These are phyloP conservation scores for Drosophila demipolita DNA, from an alignment of 2,888 invertebrate species.

Conservation along the genomic window DNA sequence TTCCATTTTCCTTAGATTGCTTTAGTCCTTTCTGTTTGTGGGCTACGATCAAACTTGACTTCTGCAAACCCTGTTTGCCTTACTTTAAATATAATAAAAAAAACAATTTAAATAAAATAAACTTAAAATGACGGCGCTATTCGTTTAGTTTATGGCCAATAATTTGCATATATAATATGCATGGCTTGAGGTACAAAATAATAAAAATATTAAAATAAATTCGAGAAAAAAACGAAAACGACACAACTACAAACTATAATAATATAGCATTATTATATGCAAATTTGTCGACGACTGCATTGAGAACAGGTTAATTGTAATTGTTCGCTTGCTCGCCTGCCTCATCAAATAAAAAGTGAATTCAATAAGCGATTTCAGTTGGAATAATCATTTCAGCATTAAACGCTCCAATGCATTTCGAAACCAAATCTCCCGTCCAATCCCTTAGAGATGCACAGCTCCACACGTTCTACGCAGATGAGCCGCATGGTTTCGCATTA, in stretches of 20 bases:
- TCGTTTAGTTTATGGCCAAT: neutral
- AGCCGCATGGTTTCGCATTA: constrained; percentile 13
- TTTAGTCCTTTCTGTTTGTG: neutral
- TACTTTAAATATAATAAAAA: neutral
- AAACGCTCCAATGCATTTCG: constrained; percentile 53
- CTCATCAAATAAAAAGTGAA: constrained; percentile 27
- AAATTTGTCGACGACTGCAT: constrained; percentile 31
- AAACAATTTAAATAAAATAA: no score
- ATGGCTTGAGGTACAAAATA: constrained; percentile 1
- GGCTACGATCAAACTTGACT: neutral
- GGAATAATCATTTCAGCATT: constrained; percentile 18
- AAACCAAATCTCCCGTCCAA: neutral
- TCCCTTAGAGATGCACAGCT: neutral
- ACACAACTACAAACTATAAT: constrained; percentile 5
- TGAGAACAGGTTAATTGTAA: constrained; percentile 16
- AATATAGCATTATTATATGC: constrained; percentile 33
- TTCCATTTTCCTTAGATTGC: neutral
- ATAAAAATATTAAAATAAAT: neutral
- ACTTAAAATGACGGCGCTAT: neutral
- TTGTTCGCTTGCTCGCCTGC: constrained; percentile 23
- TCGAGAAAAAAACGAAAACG: neutral
- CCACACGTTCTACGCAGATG: constrained; percentile 8
- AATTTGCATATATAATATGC: neutral
- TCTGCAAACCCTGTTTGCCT: no score
- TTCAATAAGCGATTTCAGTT: constrained; percentile 25